These are phyloP conservation scores for Aselliscus stoliczkanus DNA, from an alignment of 2,797 vertebrate species.

Conservation along the genomic window DNA sequence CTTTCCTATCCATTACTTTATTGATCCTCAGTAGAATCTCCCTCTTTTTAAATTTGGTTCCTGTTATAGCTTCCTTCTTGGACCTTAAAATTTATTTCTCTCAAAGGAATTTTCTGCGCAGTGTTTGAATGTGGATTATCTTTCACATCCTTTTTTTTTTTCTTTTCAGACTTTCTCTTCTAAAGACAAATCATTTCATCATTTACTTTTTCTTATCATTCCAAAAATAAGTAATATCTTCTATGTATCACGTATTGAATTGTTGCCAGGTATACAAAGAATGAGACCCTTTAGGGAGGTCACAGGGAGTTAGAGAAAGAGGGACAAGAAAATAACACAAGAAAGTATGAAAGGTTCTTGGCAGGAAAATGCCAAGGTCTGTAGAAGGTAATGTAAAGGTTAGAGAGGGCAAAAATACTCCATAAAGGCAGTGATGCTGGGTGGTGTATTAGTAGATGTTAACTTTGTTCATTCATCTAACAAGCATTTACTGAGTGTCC, in stretches of 20 bases:
- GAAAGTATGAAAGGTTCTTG: neutral
- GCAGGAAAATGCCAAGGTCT: neutral
- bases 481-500: neutral
- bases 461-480: neutral
- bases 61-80: neutral
- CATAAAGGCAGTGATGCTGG: neutral
- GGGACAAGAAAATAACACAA: neutral
- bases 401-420: neutral
- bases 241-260: neutral
- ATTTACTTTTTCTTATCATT: neutral
- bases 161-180: neutral
- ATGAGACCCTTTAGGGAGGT: neutral
- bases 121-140: neutral
- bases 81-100: neutral
- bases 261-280: neutral
- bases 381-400: neutral
- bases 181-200: neutral
- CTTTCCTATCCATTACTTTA: neutral
- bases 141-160: neutral
- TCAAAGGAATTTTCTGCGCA: neutral
- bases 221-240: neutral
- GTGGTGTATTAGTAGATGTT: neutral
- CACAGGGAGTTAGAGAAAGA: neutral
- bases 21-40: neutral
- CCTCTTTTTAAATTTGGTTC: neutral